These are phyloP conservation scores for Brachypterus glaber DNA, from an alignment of 2,888 invertebrate genomes.

Conservation along the genomic window DNA sequence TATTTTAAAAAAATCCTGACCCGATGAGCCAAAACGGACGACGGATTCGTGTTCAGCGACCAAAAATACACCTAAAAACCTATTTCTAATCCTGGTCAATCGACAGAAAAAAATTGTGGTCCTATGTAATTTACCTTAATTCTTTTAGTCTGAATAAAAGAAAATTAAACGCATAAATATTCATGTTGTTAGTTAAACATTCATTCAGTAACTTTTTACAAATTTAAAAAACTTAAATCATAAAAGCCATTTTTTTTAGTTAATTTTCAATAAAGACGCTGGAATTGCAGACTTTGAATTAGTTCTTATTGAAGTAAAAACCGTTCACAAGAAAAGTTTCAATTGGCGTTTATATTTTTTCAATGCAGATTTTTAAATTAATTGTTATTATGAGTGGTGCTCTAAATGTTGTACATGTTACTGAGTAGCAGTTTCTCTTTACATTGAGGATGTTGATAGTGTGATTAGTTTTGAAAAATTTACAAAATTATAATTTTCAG, in stretches of 20 bases:
- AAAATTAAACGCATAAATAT: conserved; percentile 33
- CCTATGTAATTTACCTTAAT: too few relatives aligned
- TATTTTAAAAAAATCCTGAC: too few relatives aligned
- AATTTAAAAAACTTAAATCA: conserved; percentile 32
- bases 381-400: conserved; percentile 22
- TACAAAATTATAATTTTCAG: too few relatives aligned
- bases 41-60: too few relatives aligned
- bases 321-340: conserved; percentile 28
- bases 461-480: too few relatives aligned
- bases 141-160: too few relatives aligned
- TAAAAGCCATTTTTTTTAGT: conserved; percentile 32
- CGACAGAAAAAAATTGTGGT: too few relatives aligned
- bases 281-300: conserved; percentile 34
- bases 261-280: conserved; percentile 31
- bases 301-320: conserved; percentile 33
- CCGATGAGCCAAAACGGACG: too few relatives aligned
- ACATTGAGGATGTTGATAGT: too few relatives aligned
- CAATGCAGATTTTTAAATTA: conserved; percentile 28
- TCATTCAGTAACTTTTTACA: conserved; percentile 32
- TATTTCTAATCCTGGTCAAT: too few relatives aligned
- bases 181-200: conserved; percentile 33
- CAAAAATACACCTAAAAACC: too few relatives aligned
- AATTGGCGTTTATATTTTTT: conserved; percentile 36
- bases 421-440: too few relatives aligned
- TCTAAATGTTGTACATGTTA: conserved; percentile 15